Base-by-base conservation (phyloP, 2,888 invertebrate species). In the Agrochola litura region DNA sequence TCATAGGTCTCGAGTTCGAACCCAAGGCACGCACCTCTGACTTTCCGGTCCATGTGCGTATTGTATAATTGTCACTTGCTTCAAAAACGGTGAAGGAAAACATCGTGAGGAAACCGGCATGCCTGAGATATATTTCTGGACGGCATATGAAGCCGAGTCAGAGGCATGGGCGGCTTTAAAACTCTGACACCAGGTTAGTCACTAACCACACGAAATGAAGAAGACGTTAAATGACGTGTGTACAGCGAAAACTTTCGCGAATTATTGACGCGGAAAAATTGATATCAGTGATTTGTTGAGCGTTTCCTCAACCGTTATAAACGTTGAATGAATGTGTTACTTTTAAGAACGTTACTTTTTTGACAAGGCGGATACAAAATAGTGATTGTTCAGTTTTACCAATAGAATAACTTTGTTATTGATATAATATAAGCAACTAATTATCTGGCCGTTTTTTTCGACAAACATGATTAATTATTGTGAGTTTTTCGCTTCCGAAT, bases 311-410 rank as follows among this genome's bases (percentile, higher is more conserved):
- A 76, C 56, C 43, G 37, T 76, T 76, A 60, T 68, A 60, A 71
- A 68, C 56, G 68, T 76, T 64, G 10, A 22, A 58, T 64, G 30
- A 30, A 30, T 30, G 14, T 22, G 49, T 52, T 70, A 67, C 30
- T 60, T 14, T 25, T 58, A 58, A 25, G n/a, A 65, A 19, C 60
- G 58, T 70, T 54, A 67, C 25, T 68, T 72, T 80, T 71, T 81
- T 68, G 71, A 81, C 71, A 84, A 84, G 12, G 65, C 83, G 83
- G 82, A 83, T 69, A 76, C 85, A 72, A 12, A 12, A 46, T 6
- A 49, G 37, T 84, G 30, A 67, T 56, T 54, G 61, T 52, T 63
- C 61, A 60, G 25, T 83, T 78, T 56, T 41, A 81, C 60, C 10
- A 14, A 56, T 37, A 66, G 22, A 56, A 52, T 66, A 68, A 76